Evolutionary conservation across 1,140 invertebrate genomes (phyloP).

Genomic region (Marisa cornuarietis): DNA sequence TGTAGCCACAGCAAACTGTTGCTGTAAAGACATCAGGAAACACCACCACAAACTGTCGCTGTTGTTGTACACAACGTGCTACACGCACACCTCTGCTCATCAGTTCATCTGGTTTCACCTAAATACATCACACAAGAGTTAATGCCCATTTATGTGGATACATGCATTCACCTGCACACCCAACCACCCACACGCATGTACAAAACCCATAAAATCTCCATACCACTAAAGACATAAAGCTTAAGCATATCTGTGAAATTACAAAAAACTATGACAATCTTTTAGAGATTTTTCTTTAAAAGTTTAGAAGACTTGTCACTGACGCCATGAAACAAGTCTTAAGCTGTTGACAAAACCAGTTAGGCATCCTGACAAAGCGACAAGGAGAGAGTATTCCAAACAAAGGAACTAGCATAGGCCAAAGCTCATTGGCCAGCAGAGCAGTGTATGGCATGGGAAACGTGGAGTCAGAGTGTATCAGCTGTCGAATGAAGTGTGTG

Average conservation of each 20-base stretch:
- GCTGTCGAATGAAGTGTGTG: too few species aligned
- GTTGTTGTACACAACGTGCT: constrained; percentile 83
- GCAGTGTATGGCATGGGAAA: too few species aligned
- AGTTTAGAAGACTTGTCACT: background rate
- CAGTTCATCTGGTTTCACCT: constrained; percentile 83
- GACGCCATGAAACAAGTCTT: too few species aligned
- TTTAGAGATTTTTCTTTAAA: background rate
- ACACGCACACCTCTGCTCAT: constrained; percentile 81
- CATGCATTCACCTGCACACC: too few species aligned
- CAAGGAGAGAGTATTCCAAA: too few species aligned
- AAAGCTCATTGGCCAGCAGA: too few species aligned
- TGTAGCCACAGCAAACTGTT: constrained; percentile 88
- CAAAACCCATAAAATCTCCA: too few species aligned
- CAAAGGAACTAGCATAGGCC: too few species aligned
- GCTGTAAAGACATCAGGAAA: constrained; percentile 91
- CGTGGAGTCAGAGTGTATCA: too few species aligned
- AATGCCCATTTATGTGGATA: background rate
- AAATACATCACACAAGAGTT: constrained; percentile 1
- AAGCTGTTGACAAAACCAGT: too few species aligned
- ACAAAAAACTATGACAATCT: background rate
- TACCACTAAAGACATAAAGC: background rate
- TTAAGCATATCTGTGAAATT: background rate
- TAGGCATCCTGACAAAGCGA: too few species aligned
- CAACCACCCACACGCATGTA: too few species aligned
- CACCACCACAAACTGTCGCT: constrained; percentile 90